Evolutionary conservation across 2,888 invertebrate species (phyloP).

Genomic region (Apodemia mormo): DNA sequence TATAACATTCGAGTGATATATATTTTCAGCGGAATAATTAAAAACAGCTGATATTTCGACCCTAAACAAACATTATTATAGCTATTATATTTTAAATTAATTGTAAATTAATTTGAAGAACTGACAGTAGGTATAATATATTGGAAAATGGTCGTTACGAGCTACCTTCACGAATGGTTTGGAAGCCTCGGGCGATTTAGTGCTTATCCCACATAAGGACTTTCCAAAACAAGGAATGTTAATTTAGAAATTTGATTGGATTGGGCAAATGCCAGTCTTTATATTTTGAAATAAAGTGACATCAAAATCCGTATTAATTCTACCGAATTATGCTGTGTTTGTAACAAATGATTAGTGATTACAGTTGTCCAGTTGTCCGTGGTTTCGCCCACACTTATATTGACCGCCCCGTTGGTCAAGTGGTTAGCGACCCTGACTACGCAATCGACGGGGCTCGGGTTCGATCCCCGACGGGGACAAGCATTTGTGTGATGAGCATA

Average conservation of each 20-base stretch:
- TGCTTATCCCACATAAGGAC: constrained; percentile 12
- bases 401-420: too few relatives aligned
- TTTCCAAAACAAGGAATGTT: constrained; percentile 8
- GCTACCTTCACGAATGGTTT: neutral
- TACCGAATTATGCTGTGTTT: too few relatives aligned
- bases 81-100: constrained; percentile 6
- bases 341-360: too few relatives aligned
- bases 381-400: too few relatives aligned
- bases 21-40: too few relatives aligned
- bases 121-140: neutral
- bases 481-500: too few relatives aligned
- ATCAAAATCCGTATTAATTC: neutral
- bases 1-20: too few relatives aligned
- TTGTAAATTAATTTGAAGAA: neutral
- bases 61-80: neutral
- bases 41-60: neutral
- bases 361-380: too few relatives aligned
- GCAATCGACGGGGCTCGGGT: too few relatives aligned
- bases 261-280: neutral
- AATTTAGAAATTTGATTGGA: constrained; percentile 11
- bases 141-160: neutral
- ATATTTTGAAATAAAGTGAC: neutral
- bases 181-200: constrained; percentile 10
- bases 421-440: too few relatives aligned
- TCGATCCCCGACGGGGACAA: too few relatives aligned